These are phyloP conservation scores for Takifugu bimaculatus DNA, from an alignment of 2,113 vertebrate genomes.

Conservation along the genomic window DNA sequence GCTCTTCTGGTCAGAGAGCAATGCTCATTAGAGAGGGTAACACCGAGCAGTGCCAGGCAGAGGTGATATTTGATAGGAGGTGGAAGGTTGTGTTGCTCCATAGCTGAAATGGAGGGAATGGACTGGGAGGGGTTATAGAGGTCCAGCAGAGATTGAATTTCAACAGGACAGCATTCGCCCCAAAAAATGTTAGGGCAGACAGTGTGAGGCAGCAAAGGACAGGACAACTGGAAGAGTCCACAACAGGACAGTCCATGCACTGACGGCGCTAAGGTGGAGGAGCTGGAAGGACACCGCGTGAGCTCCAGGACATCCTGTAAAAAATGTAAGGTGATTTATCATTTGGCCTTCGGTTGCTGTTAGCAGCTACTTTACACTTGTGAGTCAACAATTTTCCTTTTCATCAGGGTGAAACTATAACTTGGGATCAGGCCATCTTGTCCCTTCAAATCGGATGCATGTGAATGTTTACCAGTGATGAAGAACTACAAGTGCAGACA, in stretches of 20 bases:
- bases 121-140: constrained; percentile 48
- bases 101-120: constrained; percentile 54
- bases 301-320: constrained; percentile 6
- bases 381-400: constrained; percentile 51
- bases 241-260: constrained; percentile 1
- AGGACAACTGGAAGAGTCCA: constrained; percentile 17
- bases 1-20: constrained; percentile 27
- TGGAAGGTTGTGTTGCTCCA: constrained; percentile 62
- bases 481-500: background rate
- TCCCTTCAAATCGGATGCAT: background rate
- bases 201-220: constrained; percentile 52
- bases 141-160: constrained; percentile 72
- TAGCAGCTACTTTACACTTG: constrained; percentile 38
- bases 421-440: background rate
- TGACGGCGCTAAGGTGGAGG: background rate
- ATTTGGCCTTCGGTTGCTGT: constrained; percentile 22
- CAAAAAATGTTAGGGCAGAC: constrained; percentile 56
- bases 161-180: constrained; percentile 76
- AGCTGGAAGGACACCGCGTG: background rate
- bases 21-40: constrained; percentile 37
- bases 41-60: constrained; percentile 26
- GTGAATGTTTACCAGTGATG: background rate
- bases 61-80: constrained; percentile 64
- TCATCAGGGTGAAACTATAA: constrained; percentile 9
- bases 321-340: constrained; percentile 55